Conservation (phyloP, 2,113 vertebrate genomes). For the Oophaga pumilio region DNA sequence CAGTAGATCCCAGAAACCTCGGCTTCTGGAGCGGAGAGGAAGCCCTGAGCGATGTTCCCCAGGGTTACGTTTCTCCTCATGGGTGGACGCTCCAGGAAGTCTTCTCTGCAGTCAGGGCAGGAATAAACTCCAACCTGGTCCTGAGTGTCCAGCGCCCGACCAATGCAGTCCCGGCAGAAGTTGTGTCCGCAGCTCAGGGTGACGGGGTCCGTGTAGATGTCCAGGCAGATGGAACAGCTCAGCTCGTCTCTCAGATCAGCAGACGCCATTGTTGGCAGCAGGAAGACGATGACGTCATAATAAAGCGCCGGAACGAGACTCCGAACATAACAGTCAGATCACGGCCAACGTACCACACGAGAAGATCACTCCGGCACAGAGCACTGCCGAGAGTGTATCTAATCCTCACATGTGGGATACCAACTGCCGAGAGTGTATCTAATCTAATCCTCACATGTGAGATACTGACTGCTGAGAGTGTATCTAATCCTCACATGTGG, state of each 20-base stretch:
- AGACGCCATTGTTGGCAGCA: conserved; percentile 12
- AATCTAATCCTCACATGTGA: too few species aligned
- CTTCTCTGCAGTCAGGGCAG: conserved; percentile 10
- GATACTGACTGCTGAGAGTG: too few species aligned
- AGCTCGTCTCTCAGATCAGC: conserved; percentile 16
- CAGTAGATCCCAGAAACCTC: not conserved
- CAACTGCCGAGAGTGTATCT: too few species aligned
- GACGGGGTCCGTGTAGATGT: not conserved
- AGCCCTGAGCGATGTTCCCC: not conserved
- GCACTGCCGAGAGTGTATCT: too few species aligned
- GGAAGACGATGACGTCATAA: not conserved
- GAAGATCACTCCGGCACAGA: not conserved
- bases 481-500: too few species aligned
- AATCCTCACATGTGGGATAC: too few species aligned
- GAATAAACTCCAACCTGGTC: not conserved
- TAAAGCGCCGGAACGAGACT: not conserved
- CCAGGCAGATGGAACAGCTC: conserved; percentile 3
- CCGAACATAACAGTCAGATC: not conserved
- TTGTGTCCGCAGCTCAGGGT: conserved; percentile 14
- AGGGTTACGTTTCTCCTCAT: conserved; percentile 10
- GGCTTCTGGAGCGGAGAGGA: not conserved
- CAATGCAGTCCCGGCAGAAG: not conserved
- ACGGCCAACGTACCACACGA: not conserved
- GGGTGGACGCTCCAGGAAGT: not conserved
- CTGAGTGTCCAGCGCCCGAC: not conserved